Base-by-base conservation (phyloP, 2,113 vertebrate species). In the Tupaia chinensis region DNA sequence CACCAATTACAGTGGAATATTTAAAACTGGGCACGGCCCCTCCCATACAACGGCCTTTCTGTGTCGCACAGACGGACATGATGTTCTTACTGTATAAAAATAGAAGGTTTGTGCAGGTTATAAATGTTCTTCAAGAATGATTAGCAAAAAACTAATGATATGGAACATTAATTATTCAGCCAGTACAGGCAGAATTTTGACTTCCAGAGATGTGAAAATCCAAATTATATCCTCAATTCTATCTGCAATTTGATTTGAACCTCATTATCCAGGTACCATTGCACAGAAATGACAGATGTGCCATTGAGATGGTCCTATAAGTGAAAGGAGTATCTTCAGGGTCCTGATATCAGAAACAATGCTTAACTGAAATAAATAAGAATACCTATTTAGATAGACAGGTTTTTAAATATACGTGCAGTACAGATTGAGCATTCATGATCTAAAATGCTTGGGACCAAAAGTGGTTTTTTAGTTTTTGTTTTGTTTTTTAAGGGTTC, bases 1-100 rank as follows among this genome's bases (percentile, higher is more conserved):
- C 96, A 95, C 82, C 94, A 95, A 95, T 97, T 97, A 97, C 83
- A 85, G 91, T 82, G 77, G 81, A 95, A 79, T 93, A 97, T 93
- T 96, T 95, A 86, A 77, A 98, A 98, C 96, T 73, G 81, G 44
- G 90, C 70, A 20, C 5, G 0, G 65, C 82, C 65, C 76, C 78
- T 83, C 85, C 63, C 44, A 60, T 69, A 70, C 70, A 53, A 63
- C 0, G 1, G 87, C 90, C 84, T 95, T 78, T 79, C 96, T 95
- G 74, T 96, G 93, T 87, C 95, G 89, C 34, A 32, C 9, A 9
- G n/a, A 23, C 0, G 60, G 79, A 66, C 53, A 69, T 14, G 60
- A 70, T 29, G 9, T 3, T 54, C 90, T 53, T 77, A 63, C 81
- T 73, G 58, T 66, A 87, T 54, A 84, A 66, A 87, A 81, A 93